Evolutionary conservation across 2,888 invertebrate genomes (phyloP), one percentile per base, ranked within the genome.

Genomic region (Sinelater perroti): DNA sequence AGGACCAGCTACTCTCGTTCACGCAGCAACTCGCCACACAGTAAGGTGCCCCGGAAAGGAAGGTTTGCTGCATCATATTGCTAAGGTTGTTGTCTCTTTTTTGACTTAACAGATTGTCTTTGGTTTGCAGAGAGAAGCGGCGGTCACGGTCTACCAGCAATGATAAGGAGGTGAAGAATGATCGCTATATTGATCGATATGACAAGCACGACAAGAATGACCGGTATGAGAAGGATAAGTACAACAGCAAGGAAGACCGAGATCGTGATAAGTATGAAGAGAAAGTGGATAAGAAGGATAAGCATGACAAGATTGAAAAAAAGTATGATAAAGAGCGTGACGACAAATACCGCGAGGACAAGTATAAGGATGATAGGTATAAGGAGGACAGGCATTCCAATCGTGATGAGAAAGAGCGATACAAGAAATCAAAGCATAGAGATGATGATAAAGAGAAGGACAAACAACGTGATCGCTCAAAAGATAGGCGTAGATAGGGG

Each of bases 91-190:
- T 17, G 3, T 16, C 14, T 17, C 11, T 28, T 31, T n/a, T 18
- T 35, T 53, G 11, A 10, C 1, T 49, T 5, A 30, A 3, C 4
- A 30, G 11, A 5, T 26, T 26, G 2, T 47, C 26, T 42, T 46
- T 21, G 53, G 57, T 49, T 64, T 72, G 31, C 60, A 79, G 80
- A 63, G 79, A 80, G 30, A 79, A 77, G 61, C 73, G 78, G 31
- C 70, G 78, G 42, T 79, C 79, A 2, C 67, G 79, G 30, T 79
- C 80, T 1, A 73, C 75, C 7, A 78, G 74, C 60, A 76, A 77
- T 57, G 79, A 79, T 10, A 74, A 76, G 18, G 75, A 76, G 6
- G 58, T 63, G 4, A 75, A 74, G 60, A 75, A 75, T 54, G 76
- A 77, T 45, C 67, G 76, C 2, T 77, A 78, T 53, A 77, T 77